Evolutionary conservation across 2,888 invertebrate genomes (phyloP).

Genomic region (Drosophila kambysellisi): DNA sequence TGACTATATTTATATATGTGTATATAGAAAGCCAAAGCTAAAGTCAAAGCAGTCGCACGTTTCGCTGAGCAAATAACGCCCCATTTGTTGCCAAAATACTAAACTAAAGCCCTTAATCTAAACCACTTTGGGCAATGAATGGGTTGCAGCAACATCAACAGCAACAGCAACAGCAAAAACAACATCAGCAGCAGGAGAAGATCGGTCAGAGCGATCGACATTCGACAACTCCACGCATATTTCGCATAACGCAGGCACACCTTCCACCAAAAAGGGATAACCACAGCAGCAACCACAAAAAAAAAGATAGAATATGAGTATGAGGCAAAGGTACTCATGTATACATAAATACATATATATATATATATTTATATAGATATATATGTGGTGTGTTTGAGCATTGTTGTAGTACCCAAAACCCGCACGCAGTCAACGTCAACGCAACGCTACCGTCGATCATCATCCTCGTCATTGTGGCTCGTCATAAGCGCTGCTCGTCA

Average conservation of each 20-base stretch:
- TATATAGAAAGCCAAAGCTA: not conserved
- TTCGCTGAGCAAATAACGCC: slow-evolving; percentile 80
- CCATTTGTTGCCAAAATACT: slow-evolving; percentile 66
- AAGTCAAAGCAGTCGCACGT: slow-evolving; percentile 74
- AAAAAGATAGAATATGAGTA: slow-evolving; percentile 48
- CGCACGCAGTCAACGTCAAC: slow-evolving; percentile 68
- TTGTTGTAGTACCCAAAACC: slow-evolving; percentile 54
- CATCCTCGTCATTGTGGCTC: slow-evolving; percentile 60
- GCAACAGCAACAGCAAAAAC: not conserved
- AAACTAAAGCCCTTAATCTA: slow-evolving; percentile 79
- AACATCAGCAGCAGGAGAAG: slow-evolving; percentile 26
- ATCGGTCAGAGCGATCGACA: slow-evolving; percentile 64
- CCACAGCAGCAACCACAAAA: slow-evolving; percentile 40
- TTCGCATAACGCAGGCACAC: slow-evolving; percentile 79
- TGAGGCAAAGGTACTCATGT: slow-evolving; percentile 11
- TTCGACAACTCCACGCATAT: slow-evolving; percentile 74
- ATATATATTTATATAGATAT: slow-evolving; percentile 12
- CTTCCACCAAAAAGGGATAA: slow-evolving; percentile 64
- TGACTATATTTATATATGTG: slow-evolving; percentile 20
- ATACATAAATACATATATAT: slow-evolving; percentile 16
- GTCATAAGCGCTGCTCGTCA: slow-evolving; percentile 62
- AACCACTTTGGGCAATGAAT: slow-evolving; percentile 78
- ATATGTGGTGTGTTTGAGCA: slow-evolving; percentile 9
- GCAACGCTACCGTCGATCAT: slow-evolving; percentile 78
- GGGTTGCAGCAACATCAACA: slow-evolving; percentile 15